These are phyloP conservation scores for Strix uralensis DNA, from an alignment of 2,113 vertebrate genomes.

Conservation along the genomic window DNA sequence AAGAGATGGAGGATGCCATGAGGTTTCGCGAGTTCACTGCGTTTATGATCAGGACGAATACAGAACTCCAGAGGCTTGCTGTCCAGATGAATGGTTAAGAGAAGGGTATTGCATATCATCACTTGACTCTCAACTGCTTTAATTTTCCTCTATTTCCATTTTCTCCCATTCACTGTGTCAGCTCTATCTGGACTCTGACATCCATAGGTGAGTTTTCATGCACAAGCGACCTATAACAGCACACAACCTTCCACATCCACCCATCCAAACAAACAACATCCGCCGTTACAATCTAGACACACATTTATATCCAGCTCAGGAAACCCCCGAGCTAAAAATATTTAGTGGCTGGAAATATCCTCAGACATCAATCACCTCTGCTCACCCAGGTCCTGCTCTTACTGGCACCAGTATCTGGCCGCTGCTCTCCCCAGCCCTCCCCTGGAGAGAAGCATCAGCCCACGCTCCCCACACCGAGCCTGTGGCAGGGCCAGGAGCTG, in stretches of 20 bases:
- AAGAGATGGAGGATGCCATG: neutral
- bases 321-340: neutral
- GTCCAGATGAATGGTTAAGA: neutral
- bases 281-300: neutral
- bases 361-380: neutral
- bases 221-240: neutral
- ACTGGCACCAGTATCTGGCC: neutral
- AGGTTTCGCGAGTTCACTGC: neutral
- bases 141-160: neutral
- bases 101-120: neutral
- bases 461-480: rapidly evolving
- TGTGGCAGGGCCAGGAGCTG: neutral
- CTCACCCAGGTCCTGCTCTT: neutral
- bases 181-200: neutral
- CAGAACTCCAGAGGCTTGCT: neutral
- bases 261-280: neutral
- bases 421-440: neutral
- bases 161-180: neutral
- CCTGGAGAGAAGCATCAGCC: neutral
- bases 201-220: neutral
- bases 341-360: neutral
- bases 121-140: neutral
- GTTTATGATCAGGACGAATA: neutral
- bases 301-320: neutral
- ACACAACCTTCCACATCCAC: neutral